These are phyloP conservation scores for Drosophila subsilvestris DNA, from an alignment of 2,888 invertebrate species.

Conservation along the genomic window DNA sequence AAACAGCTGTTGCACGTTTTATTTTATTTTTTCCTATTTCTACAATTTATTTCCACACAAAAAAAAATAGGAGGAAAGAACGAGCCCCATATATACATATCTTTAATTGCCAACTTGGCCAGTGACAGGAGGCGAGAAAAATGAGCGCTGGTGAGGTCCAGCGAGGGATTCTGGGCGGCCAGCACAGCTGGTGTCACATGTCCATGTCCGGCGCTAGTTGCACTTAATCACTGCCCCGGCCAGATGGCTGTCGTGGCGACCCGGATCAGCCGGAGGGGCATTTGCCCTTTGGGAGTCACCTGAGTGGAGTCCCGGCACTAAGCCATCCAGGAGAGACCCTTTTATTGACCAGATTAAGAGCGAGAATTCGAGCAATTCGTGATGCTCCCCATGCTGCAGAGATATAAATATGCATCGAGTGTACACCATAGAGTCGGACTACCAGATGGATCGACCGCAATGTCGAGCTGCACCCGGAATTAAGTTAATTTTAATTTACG, in stretches of 20 bases:
- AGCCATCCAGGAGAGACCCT: neutral
- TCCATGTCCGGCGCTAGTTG: constrained; percentile 44
- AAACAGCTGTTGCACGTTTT: constrained; percentile 75
- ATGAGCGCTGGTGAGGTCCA: constrained; percentile 62
- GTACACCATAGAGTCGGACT: neutral
- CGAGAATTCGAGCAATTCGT: neutral
- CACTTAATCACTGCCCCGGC: constrained; percentile 76
- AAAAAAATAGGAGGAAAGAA: constrained; percentile 31
- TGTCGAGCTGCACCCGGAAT: constrained; percentile 63
- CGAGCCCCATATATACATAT: constrained; percentile 34
- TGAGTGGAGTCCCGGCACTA: constrained; percentile 10
- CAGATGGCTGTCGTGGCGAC: constrained; percentile 50
- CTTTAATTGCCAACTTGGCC: constrained; percentile 79
- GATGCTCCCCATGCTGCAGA: neutral
- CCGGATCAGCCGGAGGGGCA: neutral
- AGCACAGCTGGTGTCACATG: constrained; percentile 55
- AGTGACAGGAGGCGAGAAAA: constrained; percentile 74
- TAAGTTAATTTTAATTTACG: constrained; percentile 75
- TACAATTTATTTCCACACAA: constrained; percentile 65
- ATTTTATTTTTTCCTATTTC: constrained; percentile 47
- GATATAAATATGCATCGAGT: neutral
- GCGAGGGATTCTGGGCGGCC: constrained; percentile 35
- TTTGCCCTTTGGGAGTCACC: constrained; percentile 39
- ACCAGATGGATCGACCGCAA: constrained; percentile 45
- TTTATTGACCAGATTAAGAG: neutral